A percentile compares a stretch with the other conserved stretches of the same genome.
phyloP scores from a whole-genome alignment of 1,140 invertebrate genomes.

The Drosophila bifasciata region DNA sequence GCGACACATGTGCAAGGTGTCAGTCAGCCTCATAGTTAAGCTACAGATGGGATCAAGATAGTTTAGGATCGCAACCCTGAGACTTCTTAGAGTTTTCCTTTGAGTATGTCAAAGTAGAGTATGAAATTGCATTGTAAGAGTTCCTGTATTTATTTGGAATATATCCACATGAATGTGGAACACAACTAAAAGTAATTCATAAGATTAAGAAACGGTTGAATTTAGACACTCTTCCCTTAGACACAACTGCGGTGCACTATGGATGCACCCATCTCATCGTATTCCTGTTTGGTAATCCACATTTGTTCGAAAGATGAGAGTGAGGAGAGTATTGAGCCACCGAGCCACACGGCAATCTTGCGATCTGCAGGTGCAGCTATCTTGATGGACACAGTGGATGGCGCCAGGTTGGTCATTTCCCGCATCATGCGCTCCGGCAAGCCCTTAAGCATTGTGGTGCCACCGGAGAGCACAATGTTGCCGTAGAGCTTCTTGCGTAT shows the following conservation, averaged over 20 bases:
- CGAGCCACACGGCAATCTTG: slow-evolving; percentile 96
- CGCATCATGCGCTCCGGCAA: slow-evolving; percentile 94
- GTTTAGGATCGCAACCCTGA: no score
- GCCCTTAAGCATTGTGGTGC: slow-evolving; percentile 90
- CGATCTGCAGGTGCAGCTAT: slow-evolving; percentile 96
- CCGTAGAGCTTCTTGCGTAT: slow-evolving; percentile 95
- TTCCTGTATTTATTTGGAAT: no score
- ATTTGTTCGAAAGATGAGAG: slow-evolving; percentile 95
- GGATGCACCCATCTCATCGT: slow-evolving; percentile 95
- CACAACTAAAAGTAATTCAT: no score
- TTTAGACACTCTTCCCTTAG: slow-evolving; percentile 85
- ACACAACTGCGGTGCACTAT: slow-evolving; percentile 98
- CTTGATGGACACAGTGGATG: slow-evolving; percentile 96
- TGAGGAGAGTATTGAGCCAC: slow-evolving; percentile 93
- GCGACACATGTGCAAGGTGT: no score
- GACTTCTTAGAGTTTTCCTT: no score
- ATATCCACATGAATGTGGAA: no score
- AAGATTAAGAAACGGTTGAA: no score
- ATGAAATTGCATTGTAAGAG: no score
- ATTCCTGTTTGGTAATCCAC: slow-evolving; percentile 98
- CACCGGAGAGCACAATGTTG: slow-evolving; percentile 94
- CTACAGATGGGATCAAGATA: no score
- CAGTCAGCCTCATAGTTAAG: no score
- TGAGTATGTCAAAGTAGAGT: no score
- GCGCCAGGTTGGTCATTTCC: slow-evolving; percentile 93